Evolutionary conservation across 2,797 vertebrate species (phyloP), one percentile per base, ranked within the genome.

Genomic region (Champsocephalus gunnari): DNA sequence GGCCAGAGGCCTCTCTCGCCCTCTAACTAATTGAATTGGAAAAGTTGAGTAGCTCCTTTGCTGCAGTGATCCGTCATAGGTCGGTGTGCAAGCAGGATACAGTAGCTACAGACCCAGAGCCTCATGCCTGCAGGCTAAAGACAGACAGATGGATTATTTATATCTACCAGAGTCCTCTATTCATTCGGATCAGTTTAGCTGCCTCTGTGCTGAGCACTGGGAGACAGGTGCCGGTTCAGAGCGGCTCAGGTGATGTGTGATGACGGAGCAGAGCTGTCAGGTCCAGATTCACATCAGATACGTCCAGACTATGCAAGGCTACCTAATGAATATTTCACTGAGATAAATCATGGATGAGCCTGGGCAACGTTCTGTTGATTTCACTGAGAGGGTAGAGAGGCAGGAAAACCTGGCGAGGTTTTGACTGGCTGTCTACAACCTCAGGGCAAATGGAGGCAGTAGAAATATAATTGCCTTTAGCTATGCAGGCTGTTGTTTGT

Each of bases 321-420:
- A 88, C 83, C 85, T 91, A 85, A 94, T 94, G 91, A 95, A 95
- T 95, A 94, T 95, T 95, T 88, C 87, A 93, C 90, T 61, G 65
- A 79, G 90, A 92, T 94, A 90, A 95, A 94, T 95, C 91, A 92
- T 95, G 91, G 86, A 95, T 95, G 93, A 95, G 91, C 80, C 87
- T 43, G 80, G 91, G 92, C 88, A 91, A 88, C 85, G 56, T 94
- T 93, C 89, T 88, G 92, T 92, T 92, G 89, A 93, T 94, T 95
- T 95, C 92, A 94, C 90, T 87, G 89, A 91, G 88, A 90, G 82
- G 79, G 77, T 60, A 75, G 86, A 88, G 92, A 89, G 86, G 84
- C 83, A 81, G 83, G 68, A 82, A 86, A 90, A 87, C 86, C 89
- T 86, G 88, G 89, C 72, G 76, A 85, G 88, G 87, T 75, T 91